Evolutionary conservation across 2,113 vertebrate genomes (phyloP).

Genomic region (Calypte anna): DNA sequence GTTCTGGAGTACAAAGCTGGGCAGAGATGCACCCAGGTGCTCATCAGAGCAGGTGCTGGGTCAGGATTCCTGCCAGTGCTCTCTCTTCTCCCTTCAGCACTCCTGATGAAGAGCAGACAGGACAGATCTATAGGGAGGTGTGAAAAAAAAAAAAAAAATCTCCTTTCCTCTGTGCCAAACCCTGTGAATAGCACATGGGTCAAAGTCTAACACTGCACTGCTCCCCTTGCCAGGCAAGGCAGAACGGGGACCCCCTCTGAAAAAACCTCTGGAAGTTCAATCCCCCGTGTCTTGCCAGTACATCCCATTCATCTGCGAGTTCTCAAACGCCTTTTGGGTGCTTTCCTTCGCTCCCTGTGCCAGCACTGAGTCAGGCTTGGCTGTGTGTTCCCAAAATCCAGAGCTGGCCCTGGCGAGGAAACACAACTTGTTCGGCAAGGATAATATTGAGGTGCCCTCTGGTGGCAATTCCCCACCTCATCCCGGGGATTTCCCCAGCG

Average conservation of each 20-base stretch:
- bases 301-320: slow-evolving; percentile 27
- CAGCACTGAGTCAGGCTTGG: slow-evolving; percentile 45
- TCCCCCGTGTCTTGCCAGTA: not conserved
- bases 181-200: fast-evolving
- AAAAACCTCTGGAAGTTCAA: not conserved
- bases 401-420: not conserved
- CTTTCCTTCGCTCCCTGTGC: slow-evolving; percentile 20
- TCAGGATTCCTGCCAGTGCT: not conserved
- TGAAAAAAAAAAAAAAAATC: not conserved
- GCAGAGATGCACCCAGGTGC: not conserved
- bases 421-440: not conserved
- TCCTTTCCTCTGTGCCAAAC: not conserved
- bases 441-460: slow-evolving; percentile 42
- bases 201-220: not conserved
- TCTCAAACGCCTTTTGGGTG: slow-evolving; percentile 37
- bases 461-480: not conserved
- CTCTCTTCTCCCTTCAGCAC: not conserved
- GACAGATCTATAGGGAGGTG: not conserved
- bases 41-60: not conserved
- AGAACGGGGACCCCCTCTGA: not conserved
- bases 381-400: not conserved
- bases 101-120: not conserved
- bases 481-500: not conserved
- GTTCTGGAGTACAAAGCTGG: not conserved
- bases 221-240: not conserved